These are phyloP conservation scores for Sylvia borin DNA, from an alignment of 2,797 vertebrate genomes.

Conservation along the genomic window DNA sequence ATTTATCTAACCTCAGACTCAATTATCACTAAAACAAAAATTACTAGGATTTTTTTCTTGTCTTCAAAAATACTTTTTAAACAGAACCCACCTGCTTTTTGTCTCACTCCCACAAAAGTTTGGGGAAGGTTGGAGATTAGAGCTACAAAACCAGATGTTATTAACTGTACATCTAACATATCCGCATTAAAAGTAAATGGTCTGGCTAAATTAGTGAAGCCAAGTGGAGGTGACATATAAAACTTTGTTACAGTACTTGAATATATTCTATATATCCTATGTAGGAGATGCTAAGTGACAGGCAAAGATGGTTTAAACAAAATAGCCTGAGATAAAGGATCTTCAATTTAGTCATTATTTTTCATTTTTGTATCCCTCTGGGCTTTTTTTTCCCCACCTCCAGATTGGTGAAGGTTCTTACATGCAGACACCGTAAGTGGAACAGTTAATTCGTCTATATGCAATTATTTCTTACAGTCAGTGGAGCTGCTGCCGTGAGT, in stretches of 20 bases:
- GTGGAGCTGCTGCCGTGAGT: not conserved
- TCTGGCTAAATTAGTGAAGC: not conserved
- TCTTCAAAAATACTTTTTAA: not conserved
- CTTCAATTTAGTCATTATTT: constrained; percentile 34
- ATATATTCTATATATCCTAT: not conserved
- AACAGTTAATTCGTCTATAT: not conserved
- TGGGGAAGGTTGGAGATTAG: not conserved
- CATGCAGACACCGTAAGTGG: not conserved
- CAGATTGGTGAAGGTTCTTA: constrained; percentile 16
- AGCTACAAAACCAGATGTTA: not conserved
- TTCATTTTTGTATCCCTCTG: constrained; percentile 12
- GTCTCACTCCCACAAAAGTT: not conserved
- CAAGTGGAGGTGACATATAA: not conserved
- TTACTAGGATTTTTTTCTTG: not conserved
- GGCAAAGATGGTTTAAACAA: not conserved
- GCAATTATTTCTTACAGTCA: constrained; percentile 5
- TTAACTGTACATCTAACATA: not conserved
- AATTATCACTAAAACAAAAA: not conserved
- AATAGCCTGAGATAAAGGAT: not conserved
- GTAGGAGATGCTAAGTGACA: not conserved
- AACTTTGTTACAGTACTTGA: not conserved
- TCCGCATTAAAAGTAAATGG: not conserved
- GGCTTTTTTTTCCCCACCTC: not conserved
- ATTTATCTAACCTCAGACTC: not conserved
- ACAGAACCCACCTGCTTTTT: not conserved